Conservation (phyloP, 2,113 vertebrate species). For the Jacana jacana region DNA sequence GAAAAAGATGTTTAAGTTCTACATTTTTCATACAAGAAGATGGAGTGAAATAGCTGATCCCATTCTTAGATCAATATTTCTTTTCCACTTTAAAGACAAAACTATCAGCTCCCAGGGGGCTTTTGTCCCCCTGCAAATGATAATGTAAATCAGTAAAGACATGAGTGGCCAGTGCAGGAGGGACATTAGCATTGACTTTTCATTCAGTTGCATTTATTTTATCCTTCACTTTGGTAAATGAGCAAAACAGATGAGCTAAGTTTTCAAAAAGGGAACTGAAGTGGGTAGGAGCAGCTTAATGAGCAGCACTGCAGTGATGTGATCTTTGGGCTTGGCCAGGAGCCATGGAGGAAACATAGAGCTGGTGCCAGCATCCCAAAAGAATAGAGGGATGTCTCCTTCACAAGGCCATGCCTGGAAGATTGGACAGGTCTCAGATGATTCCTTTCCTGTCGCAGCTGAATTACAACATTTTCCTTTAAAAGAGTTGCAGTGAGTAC, state of each 20-base stretch:
- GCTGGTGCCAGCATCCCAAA: not conserved
- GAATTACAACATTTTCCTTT: not conserved
- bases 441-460: not conserved
- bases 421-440: not conserved
- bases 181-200: not conserved
- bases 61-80: not conserved
- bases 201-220: not conserved
- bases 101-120: accelerated
- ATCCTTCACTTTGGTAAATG: accelerated
- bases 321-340: not conserved
- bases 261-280: not conserved
- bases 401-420: not conserved
- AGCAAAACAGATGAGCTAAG: not conserved
- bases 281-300: not conserved
- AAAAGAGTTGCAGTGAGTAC: not conserved
- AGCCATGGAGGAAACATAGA: not conserved
- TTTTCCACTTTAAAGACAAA: not conserved
- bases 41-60: not conserved
- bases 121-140: not conserved
- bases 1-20: not conserved
- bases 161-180: not conserved
- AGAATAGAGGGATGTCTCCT: not conserved
- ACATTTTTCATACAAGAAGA: not conserved
- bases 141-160: not conserved
- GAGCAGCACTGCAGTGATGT: not conserved